phyloP scores from a whole-genome alignment of 2,113 vertebrate species.

The Dendrocopos noguchii region DNA sequence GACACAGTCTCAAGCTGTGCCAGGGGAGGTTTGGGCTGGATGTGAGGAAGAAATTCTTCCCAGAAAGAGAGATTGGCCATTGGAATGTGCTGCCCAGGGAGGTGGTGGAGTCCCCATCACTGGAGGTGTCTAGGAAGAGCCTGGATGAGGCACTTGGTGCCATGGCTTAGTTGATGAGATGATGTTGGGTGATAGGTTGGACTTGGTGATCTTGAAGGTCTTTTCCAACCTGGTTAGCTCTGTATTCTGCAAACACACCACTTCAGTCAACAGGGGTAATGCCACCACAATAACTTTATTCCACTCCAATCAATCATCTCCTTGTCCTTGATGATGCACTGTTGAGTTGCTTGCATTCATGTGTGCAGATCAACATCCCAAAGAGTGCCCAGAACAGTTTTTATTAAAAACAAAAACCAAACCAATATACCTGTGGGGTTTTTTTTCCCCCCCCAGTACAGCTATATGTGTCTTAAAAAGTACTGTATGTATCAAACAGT shows the following conservation, averaged over 20 bases:
- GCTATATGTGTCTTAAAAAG: conserved; percentile 69
- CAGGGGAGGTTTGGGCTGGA: too few relatives aligned
- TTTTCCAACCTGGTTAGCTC: too few relatives aligned
- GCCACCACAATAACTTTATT: conserved; percentile 47
- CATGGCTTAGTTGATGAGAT: too few relatives aligned
- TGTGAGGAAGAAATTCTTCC: too few relatives aligned
- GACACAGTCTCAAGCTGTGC: too few relatives aligned
- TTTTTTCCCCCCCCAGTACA: not conserved
- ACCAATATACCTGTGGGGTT: conserved; percentile 52
- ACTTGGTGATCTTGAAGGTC: too few relatives aligned
- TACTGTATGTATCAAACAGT: conserved; percentile 75
- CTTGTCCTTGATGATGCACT: not conserved
- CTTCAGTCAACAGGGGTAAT: not conserved
- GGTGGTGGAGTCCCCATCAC: too few relatives aligned
- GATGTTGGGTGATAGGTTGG: too few relatives aligned
- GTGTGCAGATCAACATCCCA: conserved; percentile 52
- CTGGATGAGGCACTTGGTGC: too few relatives aligned
- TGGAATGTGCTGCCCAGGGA: too few relatives aligned
- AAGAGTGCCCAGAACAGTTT: conserved; percentile 65
- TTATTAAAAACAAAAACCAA: conserved; percentile 45
- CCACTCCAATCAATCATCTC: not conserved
- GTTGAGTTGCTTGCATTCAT: not conserved
- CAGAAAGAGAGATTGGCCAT: too few relatives aligned
- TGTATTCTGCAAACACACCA: not conserved
- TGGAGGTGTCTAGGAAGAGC: too few relatives aligned